These are phyloP conservation scores for Serrognathus titanus DNA, from an alignment of 2,888 invertebrate species.

Conservation along the genomic window DNA sequence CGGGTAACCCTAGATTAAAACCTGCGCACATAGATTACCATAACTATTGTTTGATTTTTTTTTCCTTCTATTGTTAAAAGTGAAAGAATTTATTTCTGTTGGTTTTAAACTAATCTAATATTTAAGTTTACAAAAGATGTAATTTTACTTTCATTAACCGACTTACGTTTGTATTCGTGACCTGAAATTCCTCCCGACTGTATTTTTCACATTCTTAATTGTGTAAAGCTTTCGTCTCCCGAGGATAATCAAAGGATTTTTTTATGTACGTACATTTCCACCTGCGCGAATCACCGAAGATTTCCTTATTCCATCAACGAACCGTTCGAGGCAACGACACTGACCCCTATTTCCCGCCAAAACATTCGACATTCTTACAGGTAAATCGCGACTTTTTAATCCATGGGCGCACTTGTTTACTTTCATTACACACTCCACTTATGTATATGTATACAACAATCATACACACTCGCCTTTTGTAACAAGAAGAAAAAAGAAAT, in stretches of 20 bases:
- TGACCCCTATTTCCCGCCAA: slow-evolving; percentile 40
- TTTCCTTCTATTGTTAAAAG: too few relatives aligned
- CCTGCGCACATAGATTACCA: too few relatives aligned
- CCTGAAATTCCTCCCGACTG: slow-evolving; percentile 10
- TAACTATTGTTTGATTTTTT: too few relatives aligned
- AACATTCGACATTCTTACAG: slow-evolving; percentile 39
- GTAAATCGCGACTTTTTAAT: slow-evolving; percentile 32
- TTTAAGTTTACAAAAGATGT: too few relatives aligned
- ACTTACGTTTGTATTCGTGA: slow-evolving; percentile 31
- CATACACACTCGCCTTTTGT: not conserved
- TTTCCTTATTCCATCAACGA: slow-evolving; percentile 9
- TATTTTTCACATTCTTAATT: too few relatives aligned
- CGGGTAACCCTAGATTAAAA: too few relatives aligned
- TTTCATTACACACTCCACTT: not conserved
- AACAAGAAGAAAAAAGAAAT: not conserved
- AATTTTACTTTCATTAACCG: slow-evolving; percentile 39
- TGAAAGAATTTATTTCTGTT: too few relatives aligned
- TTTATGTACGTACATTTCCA: too few relatives aligned
- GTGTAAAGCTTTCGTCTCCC: too few relatives aligned
- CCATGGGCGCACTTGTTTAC: slow-evolving; percentile 28
- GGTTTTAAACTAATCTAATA: too few relatives aligned
- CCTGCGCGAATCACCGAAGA: too few relatives aligned
- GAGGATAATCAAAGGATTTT: too few relatives aligned
- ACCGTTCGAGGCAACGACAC: slow-evolving; percentile 29
- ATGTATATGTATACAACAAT: not conserved